Evolutionary conservation across 2,797 vertebrate genomes (phyloP).

Genomic region (Megalops cyprinoides): DNA sequence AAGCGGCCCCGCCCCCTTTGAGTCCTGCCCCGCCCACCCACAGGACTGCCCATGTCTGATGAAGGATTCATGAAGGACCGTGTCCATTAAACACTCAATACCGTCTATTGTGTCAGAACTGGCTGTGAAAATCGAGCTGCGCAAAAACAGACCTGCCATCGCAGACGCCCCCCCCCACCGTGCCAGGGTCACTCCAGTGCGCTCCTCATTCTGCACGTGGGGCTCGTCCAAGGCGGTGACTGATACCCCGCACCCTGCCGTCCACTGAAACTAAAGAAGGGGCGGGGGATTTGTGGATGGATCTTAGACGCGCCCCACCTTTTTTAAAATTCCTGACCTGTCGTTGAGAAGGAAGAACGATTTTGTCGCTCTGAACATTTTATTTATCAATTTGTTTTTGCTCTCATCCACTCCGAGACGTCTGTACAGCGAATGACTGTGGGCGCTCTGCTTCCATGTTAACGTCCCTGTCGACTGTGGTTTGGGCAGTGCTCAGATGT

Average conservation of each 20-base stretch:
- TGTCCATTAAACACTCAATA: conserved; percentile 54
- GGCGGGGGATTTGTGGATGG: conserved; percentile 57
- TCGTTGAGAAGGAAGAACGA: conserved; percentile 36
- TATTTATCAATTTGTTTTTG: conserved; percentile 34
- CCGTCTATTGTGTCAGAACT: conserved; percentile 67
- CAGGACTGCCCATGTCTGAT: conserved; percentile 27
- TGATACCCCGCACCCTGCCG: background rate
- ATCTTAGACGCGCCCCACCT: conserved; percentile 71
- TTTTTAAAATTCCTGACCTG: conserved; percentile 64
- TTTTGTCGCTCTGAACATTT: conserved; percentile 60
- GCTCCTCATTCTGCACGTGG: conserved; percentile 66
- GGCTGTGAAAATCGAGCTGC: conserved; percentile 66
- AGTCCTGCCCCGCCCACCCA: conserved; percentile 24
- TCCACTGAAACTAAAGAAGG: conserved; percentile 57
- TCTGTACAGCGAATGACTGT: conserved; percentile 66
- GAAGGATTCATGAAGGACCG: conserved; percentile 45
- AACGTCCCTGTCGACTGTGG: conserved; percentile 58
- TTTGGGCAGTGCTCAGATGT: conserved; percentile 67
- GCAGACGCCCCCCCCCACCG: conserved; percentile 69
- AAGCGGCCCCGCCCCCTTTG: conserved; percentile 76
- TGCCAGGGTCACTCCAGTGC: conserved; percentile 63
- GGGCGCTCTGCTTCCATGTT: conserved; percentile 60
- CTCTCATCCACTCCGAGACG: conserved; percentile 63
- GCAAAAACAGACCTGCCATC: conserved; percentile 63
- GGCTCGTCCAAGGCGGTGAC: background rate